A percentile compares a stretch with the other conserved stretches of the same genome.
phyloP scores from a whole-genome alignment of 1,140 invertebrate genomes.

The Ericerus pela region DNA sequence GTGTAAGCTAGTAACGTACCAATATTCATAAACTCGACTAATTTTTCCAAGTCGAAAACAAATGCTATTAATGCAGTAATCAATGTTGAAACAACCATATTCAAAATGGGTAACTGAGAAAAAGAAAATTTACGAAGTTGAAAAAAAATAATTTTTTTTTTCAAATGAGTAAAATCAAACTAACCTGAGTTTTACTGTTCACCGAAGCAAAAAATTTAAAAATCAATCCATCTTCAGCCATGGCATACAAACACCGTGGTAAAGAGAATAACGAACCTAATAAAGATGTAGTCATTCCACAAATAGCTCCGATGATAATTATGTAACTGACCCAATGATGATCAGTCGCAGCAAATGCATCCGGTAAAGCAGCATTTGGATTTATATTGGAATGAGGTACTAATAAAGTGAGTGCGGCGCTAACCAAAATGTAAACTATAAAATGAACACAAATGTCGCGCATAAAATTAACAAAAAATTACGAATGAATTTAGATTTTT shows the following conservation, averaged over 20 bases:
- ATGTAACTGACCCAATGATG: slow-evolving; percentile 73
- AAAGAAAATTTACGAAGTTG: slow-evolving; percentile 6
- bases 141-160: background rate
- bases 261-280: slow-evolving; percentile 71
- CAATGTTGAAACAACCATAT: slow-evolving; percentile 62
- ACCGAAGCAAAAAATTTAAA: slow-evolving; percentile 63
- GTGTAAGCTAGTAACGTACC: slow-evolving; percentile 81
- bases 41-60: slow-evolving; percentile 72
- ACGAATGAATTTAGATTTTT: background rate
- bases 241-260: slow-evolving; percentile 70
- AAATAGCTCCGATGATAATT: slow-evolving; percentile 71
- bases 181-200: slow-evolving; percentile 50
- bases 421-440: slow-evolving; percentile 52
- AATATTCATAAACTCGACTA: slow-evolving; percentile 90
- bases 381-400: slow-evolving; percentile 53
- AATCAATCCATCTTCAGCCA: slow-evolving; percentile 74
- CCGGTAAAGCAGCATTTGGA: slow-evolving; percentile 64
- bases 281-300: slow-evolving; percentile 77
- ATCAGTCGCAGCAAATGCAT: slow-evolving; percentile 57
- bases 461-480: no score
- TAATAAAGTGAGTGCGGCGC: slow-evolving; percentile 65
- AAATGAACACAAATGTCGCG: no score
- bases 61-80: slow-evolving; percentile 64
- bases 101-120: slow-evolving; percentile 54
- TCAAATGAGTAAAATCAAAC: background rate